A percentile compares a stretch with the other conserved stretches of the same genome.
Conservation (phyloP, 2,113 vertebrate genomes). For the Plotosus lineatus region DNA sequence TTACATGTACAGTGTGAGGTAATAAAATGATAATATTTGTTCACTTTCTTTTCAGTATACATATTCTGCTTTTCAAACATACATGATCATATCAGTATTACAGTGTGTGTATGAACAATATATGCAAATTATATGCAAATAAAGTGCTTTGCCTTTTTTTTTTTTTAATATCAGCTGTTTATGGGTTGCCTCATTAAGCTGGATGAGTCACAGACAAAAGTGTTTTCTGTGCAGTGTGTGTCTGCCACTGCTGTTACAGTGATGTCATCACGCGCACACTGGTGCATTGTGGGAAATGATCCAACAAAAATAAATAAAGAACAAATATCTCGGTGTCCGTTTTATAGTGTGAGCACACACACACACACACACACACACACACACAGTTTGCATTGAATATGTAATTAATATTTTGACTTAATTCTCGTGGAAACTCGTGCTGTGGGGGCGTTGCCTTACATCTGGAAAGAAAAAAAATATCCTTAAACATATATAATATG, state of each 20-base stretch:
- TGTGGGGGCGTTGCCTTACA: too few species aligned
- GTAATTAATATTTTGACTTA: background rate
- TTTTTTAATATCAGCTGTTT: constrained; percentile 27
- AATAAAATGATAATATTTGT: background rate
- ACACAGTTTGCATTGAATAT: background rate
- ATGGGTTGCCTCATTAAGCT: background rate
- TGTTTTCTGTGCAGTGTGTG: constrained; percentile 27
- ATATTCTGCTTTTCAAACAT: background rate
- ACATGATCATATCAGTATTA: background rate
- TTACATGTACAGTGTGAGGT: background rate
- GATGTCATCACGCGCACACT: constrained; percentile 36
- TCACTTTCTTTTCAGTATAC: background rate
- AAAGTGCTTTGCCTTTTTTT: constrained; percentile 8
- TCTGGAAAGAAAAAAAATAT: too few species aligned
- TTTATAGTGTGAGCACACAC: too few species aligned
- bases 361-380: background rate
- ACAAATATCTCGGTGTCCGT: constrained; percentile 19
- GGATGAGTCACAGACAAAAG: constrained; percentile 30
- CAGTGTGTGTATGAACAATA: background rate
- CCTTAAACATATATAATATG: too few species aligned
- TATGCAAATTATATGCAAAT: constrained; percentile 21
- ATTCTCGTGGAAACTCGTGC: too few species aligned
- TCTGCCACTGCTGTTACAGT: constrained; percentile 36
- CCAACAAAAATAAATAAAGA: constrained; percentile 65
- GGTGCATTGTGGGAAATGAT: constrained; percentile 44